phyloP scores from a whole-genome alignment of 2,888 invertebrate genomes.

The Coleophora deauratella region DNA sequence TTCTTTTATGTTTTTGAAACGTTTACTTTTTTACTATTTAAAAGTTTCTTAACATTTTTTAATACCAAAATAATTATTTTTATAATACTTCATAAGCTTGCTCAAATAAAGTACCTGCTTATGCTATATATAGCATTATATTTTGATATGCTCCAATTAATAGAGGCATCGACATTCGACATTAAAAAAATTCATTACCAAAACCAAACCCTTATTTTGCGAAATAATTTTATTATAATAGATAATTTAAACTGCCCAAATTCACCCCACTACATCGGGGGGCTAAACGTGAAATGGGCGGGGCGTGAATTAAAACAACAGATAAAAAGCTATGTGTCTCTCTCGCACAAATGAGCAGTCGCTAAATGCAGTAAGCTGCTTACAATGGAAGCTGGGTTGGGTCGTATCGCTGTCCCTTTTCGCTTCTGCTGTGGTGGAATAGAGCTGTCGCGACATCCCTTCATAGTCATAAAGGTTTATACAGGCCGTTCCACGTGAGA shows the following conservation, averaged over 20 bases:
- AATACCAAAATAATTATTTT: no score
- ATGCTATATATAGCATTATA: no score
- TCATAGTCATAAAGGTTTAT: slow-evolving; percentile 62
- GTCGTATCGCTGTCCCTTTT: slow-evolving; percentile 43
- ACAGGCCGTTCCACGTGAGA: slow-evolving; percentile 64
- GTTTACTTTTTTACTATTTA: no score
- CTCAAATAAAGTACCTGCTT: no score
- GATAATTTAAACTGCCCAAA: slow-evolving; percentile 72
- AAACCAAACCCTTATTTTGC: slow-evolving; percentile 71
- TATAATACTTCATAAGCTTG: no score
- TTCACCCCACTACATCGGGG: slow-evolving; percentile 56
- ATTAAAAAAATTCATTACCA: slow-evolving; percentile 68
- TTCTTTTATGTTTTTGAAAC: no score
- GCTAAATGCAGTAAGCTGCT: slow-evolving; percentile 61
- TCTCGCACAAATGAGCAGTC: slow-evolving; percentile 66
- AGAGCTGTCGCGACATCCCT: slow-evolving; percentile 54
- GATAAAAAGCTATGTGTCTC: slow-evolving; percentile 53
- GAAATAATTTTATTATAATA: slow-evolving; percentile 73
- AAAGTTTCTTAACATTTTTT: no score
- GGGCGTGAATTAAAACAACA: slow-evolving; percentile 45
- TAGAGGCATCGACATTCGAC: slow-evolving; percentile 52
- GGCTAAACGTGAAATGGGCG: slow-evolving; percentile 62
- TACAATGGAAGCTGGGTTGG: slow-evolving; percentile 63
- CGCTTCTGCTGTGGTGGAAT: slow-evolving; percentile 29
- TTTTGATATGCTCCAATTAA: slow-evolving; percentile 18